Conservation (phyloP, 1,140 invertebrate species). For the Anoplophora glabripennis region DNA sequence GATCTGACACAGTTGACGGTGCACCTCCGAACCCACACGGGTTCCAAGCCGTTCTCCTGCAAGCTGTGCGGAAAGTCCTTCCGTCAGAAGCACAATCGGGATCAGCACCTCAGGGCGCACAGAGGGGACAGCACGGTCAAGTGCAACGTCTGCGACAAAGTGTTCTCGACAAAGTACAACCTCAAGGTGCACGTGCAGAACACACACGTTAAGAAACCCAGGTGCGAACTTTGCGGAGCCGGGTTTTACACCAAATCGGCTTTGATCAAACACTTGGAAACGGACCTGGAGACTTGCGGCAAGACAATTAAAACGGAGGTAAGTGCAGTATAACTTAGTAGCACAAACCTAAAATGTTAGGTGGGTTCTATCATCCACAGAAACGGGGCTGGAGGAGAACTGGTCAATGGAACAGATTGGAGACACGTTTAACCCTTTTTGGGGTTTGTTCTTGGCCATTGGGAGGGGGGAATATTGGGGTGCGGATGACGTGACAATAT, state of each 20-base stretch:
- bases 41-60: neutral
- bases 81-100: conserved; percentile 5
- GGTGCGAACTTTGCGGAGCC: conserved; percentile 4
- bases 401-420: too few relatives aligned
- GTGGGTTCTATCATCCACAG: too few relatives aligned
- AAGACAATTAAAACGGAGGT: conserved; percentile 1
- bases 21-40: conserved; percentile 3
- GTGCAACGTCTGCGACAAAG: conserved; percentile 2
- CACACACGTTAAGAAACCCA: neutral
- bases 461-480: too few relatives aligned
- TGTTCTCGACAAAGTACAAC: conserved; percentile 9
- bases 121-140: neutral
- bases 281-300: neutral
- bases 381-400: too few relatives aligned
- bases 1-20: conserved; percentile 1
- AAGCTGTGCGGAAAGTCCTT: neutral
- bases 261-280: conserved; percentile 2
- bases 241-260: neutral
- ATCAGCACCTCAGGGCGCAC: neutral
- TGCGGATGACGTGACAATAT: too few relatives aligned
- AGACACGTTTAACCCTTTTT: too few relatives aligned
- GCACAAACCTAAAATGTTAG: too few relatives aligned
- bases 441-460: too few relatives aligned
- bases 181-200: conserved; percentile 3
- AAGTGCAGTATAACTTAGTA: too few relatives aligned